Evolutionary conservation across 2,113 vertebrate species (phyloP), one percentile per base, ranked within the genome.

Genomic region (Pseudonaja textilis): DNA sequence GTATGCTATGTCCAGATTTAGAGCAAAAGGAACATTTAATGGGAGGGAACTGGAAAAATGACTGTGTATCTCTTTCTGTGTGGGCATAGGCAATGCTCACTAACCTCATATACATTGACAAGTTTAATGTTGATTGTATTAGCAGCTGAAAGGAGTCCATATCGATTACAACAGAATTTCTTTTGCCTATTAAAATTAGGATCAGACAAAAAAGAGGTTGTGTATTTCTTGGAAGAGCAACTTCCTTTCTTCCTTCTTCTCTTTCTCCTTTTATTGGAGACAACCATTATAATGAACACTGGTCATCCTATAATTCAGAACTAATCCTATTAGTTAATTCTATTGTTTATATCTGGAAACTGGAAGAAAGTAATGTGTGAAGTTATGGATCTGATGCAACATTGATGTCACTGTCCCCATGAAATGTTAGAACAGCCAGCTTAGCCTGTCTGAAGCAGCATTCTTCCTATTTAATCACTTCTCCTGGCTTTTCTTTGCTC

Each of bases 21-120:
- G 93, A 94, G 29, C 45, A 94, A 94, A 94, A 85, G 74, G 1
- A 85, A 91, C 50, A 16, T 86, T 94, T 90, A 42, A 81, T 90
- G 54, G 0, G 1, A 34, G 85, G 29, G 7, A 81, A 22, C 34
- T 42, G 34, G 18, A 42, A 81, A 81, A 42, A 42, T 81, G 34
- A 42, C 18, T 39, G 18, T 39, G 69, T 39, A 34, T 74, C n/a
- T 74, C 69, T 64, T 64, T 61, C 23, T 29, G 9, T 34, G n/a
- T 81, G 69, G n/a, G 6, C 39, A 39, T 81, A 39, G 34, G 18
- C 74, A 81, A 81, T 81, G 6, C 39, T 34, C 7, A 20, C 18
- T 81, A 81, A 81, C 74, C 6, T 22, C 34, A 81, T 81, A 81
- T 42, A 42, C 34, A 81, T 8, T 81, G 74, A 81, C 18, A 42